These are phyloP conservation scores for Acrocephalus arundinaceus DNA, from an alignment of 2,113 vertebrate species.

Conservation along the genomic window DNA sequence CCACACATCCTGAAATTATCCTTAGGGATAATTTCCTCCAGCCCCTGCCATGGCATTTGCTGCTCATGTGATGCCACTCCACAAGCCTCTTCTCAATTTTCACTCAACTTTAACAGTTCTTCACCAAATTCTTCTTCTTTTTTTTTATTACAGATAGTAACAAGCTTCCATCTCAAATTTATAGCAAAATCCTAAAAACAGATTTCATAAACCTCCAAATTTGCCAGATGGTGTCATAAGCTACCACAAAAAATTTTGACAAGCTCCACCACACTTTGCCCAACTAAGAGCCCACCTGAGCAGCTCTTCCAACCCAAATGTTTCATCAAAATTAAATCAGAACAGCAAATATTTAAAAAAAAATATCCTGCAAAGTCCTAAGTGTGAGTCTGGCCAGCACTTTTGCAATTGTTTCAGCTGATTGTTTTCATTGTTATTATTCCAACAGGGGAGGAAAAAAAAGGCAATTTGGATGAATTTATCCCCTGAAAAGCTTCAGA, in stretches of 20 bases:
- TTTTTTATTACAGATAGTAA: neutral
- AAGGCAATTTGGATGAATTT: neutral
- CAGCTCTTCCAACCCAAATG: neutral
- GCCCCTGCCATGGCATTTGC: neutral
- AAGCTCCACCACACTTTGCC: neutral
- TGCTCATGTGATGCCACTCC: neutral
- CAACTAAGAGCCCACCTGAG: neutral
- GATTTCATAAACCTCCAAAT: neutral
- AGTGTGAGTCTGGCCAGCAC: neutral
- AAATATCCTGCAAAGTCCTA: neutral
- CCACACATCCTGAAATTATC: neutral
- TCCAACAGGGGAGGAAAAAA: neutral
- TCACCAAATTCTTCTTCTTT: neutral
- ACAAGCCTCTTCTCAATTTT: neutral
- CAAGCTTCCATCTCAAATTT: neutral
- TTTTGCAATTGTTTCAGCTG: neutral
- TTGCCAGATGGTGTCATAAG: neutral
- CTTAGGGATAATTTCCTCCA: neutral
- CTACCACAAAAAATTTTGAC: neutral
- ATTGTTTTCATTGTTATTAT: neutral
- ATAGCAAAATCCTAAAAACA: neutral
- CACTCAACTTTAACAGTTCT: neutral
- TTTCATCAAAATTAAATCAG: neutral
- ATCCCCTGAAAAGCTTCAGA: neutral
- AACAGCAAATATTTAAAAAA: neutral